Evolutionary conservation across 1,140 invertebrate species (phyloP).

Genomic region (Pollicipes pollicipes): DNA sequence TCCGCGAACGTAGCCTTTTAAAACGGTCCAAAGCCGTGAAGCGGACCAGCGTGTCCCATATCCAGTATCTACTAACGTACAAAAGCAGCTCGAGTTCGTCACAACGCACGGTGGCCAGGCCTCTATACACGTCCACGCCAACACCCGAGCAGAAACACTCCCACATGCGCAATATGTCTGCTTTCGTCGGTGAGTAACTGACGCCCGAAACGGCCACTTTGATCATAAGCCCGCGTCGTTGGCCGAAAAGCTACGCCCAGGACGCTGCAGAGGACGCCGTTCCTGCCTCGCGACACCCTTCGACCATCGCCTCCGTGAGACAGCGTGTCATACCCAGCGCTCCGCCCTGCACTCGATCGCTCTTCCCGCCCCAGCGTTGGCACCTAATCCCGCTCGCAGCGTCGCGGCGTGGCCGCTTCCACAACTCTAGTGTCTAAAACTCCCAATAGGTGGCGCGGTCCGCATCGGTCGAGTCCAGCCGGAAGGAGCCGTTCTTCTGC

Average conservation of each 20-base stretch:
- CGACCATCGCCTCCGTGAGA: not conserved
- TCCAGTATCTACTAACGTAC: not conserved
- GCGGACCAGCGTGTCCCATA: not conserved
- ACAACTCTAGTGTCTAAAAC: slow-evolving; percentile 42
- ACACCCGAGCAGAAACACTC: too few species aligned
- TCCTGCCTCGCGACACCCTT: not conserved
- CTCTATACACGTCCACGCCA: not conserved
- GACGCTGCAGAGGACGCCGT: not conserved
- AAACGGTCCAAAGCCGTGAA: not conserved
- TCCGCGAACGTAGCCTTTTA: not conserved
- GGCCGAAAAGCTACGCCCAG: too few species aligned
- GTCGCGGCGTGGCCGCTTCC: too few species aligned
- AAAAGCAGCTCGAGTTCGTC: not conserved
- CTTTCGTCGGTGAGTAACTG: not conserved
- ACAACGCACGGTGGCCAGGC: too few species aligned
- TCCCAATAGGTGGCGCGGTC: slow-evolving; percentile 79
- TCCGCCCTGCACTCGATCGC: not conserved
- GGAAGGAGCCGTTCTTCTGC: slow-evolving; percentile 84
- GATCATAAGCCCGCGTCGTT: too few species aligned
- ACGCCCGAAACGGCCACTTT: not conserved
- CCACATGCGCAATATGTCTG: too few species aligned
- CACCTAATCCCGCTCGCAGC: not conserved
- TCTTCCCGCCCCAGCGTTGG: not conserved
- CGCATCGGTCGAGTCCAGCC: slow-evolving; percentile 56
- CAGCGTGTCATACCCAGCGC: not conserved